Conservation (phyloP, 92 coral and sea anemone species). For the Parazoanthus atlanticus region DNA sequence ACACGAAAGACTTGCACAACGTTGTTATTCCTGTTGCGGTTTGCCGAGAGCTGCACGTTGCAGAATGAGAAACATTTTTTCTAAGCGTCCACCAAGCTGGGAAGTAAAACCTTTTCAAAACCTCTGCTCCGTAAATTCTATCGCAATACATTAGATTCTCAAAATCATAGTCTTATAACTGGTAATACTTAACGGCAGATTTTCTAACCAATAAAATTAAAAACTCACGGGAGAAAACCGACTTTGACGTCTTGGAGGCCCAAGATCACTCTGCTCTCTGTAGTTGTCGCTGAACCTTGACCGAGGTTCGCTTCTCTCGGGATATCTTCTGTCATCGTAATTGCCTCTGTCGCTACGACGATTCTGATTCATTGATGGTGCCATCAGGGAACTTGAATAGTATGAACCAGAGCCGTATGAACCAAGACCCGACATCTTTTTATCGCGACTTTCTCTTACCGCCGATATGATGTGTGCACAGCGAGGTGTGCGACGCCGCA, state of each 20-base stretch:
- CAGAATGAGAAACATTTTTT: too few relatives aligned
- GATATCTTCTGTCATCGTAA: conserved; percentile 39
- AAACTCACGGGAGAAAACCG: conserved; percentile 48
- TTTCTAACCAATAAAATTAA: background rate
- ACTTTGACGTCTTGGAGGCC: conserved; percentile 32
- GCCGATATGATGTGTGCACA: conserved; percentile 13
- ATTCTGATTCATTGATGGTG: conserved; percentile 17
- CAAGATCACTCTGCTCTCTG: conserved; percentile 24
- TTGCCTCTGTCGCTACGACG: conserved; percentile 28
- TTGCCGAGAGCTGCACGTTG: too few relatives aligned
- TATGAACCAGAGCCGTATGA: conserved; percentile 37
- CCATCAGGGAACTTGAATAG: conserved; percentile 22
- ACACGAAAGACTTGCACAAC: too few relatives aligned
- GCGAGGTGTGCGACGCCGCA: conserved; percentile 31
- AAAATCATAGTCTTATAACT: background rate
- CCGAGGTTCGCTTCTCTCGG: conserved; percentile 30
- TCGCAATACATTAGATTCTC: background rate
- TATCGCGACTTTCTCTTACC: background rate
- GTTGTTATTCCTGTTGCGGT: too few relatives aligned
- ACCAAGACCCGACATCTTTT: conserved; percentile 4
- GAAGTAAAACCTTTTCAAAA: background rate
- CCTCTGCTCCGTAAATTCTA: background rate
- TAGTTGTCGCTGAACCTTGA: conserved; percentile 31
- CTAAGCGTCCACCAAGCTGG: background rate
- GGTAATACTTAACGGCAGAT: background rate